Evolutionary conservation across 2,888 invertebrate species (phyloP).

Genomic region (Leptopterna dolabrata): DNA sequence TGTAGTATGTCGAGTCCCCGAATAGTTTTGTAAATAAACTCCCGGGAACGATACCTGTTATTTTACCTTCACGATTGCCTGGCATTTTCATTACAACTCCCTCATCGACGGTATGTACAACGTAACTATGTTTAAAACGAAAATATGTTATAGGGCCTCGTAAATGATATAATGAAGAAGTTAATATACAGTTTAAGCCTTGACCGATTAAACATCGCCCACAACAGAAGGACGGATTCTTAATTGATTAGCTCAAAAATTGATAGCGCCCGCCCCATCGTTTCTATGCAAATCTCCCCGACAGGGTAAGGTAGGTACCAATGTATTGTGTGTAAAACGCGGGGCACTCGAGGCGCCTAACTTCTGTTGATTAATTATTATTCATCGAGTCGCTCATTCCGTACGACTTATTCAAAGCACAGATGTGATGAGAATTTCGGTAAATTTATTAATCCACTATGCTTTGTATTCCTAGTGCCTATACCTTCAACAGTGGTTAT

Average conservation of each 20-base stretch:
- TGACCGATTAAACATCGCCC: not conserved
- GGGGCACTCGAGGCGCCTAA: not conserved
- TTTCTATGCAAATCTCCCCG: not conserved
- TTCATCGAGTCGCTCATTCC: not conserved
- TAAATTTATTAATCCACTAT: not conserved
- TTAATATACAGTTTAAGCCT: not conserved
- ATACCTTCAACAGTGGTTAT: too few relatives aligned
- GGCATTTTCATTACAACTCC: too few relatives aligned
- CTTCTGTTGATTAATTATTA: not conserved
- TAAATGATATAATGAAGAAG: too few relatives aligned
- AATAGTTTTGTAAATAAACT: too few relatives aligned
- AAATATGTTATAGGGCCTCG: too few relatives aligned
- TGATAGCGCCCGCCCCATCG: not conserved
- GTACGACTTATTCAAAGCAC: not conserved
- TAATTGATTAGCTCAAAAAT: not conserved
- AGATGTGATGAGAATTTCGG: not conserved
- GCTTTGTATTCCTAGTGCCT: not conserved
- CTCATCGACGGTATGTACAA: too few relatives aligned
- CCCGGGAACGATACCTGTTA: too few relatives aligned
- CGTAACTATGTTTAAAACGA: too few relatives aligned
- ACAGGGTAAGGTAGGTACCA: not conserved
- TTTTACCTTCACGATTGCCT: too few relatives aligned
- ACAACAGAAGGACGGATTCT: not conserved
- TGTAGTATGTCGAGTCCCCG: too few relatives aligned
- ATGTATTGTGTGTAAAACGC: not conserved